Evolutionary conservation across 2,888 invertebrate species (phyloP).

Genomic region (Cosmorhoe ocellata): DNA sequence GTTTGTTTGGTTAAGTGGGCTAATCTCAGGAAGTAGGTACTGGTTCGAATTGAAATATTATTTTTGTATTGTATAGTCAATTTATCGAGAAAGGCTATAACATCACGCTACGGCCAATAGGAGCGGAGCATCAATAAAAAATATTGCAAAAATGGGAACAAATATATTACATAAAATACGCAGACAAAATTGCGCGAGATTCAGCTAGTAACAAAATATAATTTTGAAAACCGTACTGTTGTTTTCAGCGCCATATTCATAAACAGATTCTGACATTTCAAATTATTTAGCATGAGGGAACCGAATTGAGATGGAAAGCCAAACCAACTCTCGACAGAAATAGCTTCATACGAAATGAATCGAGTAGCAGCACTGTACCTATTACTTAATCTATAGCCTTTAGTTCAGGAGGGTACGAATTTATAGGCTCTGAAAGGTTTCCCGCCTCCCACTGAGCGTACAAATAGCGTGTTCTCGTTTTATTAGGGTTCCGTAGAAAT

Average conservation of each 20-base stretch:
- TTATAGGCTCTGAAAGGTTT: constrained; percentile 28
- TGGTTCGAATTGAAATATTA: no score
- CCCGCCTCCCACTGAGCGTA: constrained; percentile 12
- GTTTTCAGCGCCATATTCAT: not conserved
- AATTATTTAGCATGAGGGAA: not conserved
- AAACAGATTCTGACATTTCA: not conserved
- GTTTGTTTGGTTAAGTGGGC: no score
- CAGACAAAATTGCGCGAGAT: no score
- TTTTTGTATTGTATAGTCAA: no score
- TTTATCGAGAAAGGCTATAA: no score
- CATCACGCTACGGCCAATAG: no score
- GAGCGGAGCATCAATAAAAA: no score
- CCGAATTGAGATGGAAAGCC: constrained; percentile 6
- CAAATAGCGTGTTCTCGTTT: constrained; percentile 16
- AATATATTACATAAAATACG: no score
- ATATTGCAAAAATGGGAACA: no score
- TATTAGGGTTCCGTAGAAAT: constrained; percentile 13
- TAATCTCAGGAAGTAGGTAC: no score
- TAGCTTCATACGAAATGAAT: constrained; percentile 4
- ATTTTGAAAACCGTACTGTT: no score
- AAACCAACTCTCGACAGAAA: not conserved
- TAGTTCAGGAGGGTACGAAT: constrained; percentile 20
- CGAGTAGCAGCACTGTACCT: not conserved
- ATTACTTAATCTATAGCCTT: constrained; percentile 13
- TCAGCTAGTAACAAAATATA: no score